These are phyloP conservation scores for Lepidotrigona ventralis DNA, from an alignment of 1,140 invertebrate species.

Conservation along the genomic window DNA sequence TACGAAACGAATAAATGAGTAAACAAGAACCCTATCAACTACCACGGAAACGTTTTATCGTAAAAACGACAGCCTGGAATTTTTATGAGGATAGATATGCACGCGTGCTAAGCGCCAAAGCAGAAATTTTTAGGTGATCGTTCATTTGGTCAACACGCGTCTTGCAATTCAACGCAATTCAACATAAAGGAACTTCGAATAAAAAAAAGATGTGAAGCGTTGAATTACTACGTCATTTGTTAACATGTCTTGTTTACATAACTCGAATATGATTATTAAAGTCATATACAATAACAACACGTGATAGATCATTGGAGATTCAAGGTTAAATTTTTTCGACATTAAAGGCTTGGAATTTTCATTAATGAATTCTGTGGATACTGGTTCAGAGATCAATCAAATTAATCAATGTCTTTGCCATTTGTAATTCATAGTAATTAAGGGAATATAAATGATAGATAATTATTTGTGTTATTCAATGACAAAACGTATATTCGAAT, in stretches of 20 bases:
- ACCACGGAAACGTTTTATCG: constrained; percentile 57
- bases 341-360: not conserved
- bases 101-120: not conserved
- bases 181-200: no score
- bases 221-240: no score
- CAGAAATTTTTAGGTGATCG: not conserved
- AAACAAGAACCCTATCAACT: constrained; percentile 40
- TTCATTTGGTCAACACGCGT: not conserved
- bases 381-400: not conserved
- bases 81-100: constrained; percentile 37
- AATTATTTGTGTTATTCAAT: not conserved
- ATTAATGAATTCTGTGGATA: not conserved
- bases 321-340: not conserved
- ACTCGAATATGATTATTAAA: no score
- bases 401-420: not conserved
- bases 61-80: constrained; percentile 50
- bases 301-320: not conserved
- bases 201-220: not conserved
- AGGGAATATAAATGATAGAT: not conserved
- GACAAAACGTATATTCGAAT: not conserved
- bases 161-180: not conserved
- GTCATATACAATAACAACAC: not conserved
- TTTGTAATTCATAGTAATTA: not conserved
- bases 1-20: not conserved
- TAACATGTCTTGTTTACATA: not conserved